Conservation (phyloP, 2,113 vertebrate species). For the Hylia prasina region DNA sequence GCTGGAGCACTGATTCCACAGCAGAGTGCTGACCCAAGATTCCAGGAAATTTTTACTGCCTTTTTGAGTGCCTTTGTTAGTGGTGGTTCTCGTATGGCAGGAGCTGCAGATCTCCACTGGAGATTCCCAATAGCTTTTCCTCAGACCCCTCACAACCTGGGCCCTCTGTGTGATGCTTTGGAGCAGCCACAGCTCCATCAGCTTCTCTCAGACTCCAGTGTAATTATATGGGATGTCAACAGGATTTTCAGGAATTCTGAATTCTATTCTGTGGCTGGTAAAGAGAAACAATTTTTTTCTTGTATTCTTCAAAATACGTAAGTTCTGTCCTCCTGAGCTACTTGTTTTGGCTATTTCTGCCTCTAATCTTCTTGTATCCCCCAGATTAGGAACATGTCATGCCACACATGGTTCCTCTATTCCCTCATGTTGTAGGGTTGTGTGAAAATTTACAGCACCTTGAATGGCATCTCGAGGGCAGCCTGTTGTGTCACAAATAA, state of each 20-base stretch:
- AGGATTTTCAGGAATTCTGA: neutral
- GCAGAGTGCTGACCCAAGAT: neutral
- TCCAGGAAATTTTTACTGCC: neutral
- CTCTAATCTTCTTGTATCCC: neutral
- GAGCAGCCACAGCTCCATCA: neutral
- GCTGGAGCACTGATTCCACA: neutral
- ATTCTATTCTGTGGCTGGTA: neutral
- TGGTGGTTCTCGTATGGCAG: neutral
- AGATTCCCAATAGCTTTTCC: neutral
- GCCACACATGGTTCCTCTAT: rapidly evolving
- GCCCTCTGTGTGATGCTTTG: neutral
- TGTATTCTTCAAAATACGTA: neutral
- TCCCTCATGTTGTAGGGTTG: neutral
- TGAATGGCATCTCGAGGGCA: neutral
- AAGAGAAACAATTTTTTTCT: neutral
- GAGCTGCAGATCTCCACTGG: neutral
- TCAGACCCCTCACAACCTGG: neutral
- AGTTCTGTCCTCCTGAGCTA: neutral
- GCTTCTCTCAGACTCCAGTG: neutral
- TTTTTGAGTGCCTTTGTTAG: neutral
- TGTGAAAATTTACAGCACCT: neutral
- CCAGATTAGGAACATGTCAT: neutral
- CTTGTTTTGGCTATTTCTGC: neutral
- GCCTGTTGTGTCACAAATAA: neutral
- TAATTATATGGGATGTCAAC: neutral